A percentile compares a stretch with the other conserved stretches of the same genome.
Conservation (phyloP, 92 coral and sea anemone genomes). For the Phenganax subtilis region DNA sequence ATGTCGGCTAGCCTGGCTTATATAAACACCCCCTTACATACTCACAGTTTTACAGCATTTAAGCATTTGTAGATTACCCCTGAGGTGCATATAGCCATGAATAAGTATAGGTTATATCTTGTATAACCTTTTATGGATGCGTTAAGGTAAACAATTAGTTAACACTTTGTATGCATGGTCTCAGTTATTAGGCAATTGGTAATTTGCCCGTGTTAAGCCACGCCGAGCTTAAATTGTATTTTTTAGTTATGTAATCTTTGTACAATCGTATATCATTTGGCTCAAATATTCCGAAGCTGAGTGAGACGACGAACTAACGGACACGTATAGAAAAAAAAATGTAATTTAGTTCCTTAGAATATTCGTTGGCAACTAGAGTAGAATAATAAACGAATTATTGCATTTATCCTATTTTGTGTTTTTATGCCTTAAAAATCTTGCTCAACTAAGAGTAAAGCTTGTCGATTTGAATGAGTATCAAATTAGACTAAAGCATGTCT, state of each 20-base stretch:
- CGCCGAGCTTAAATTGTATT: not conserved
- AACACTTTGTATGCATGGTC: not conserved
- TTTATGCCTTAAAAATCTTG: not conserved
- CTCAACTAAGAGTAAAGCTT: too few species aligned
- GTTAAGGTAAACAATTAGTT: not conserved
- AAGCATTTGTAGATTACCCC: not conserved
- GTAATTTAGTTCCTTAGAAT: not conserved
- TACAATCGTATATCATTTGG: not conserved
- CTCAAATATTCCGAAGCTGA: not conserved
- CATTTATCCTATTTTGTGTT: not conserved
- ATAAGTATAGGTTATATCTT: not conserved
- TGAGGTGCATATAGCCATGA: not conserved
- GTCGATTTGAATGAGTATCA: too few species aligned
- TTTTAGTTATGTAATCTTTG: not conserved
- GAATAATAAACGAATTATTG: too few species aligned
- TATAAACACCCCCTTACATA: not conserved
- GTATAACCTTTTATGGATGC: not conserved
- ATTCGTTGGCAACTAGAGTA: not conserved
- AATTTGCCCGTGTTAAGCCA: not conserved
- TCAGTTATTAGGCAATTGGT: not conserved
- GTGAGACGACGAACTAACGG: not conserved
- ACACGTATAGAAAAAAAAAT: too few species aligned
- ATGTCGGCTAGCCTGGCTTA: too few species aligned
- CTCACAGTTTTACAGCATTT: not conserved
- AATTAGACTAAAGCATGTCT: too few species aligned